Evolutionary conservation across 2,797 vertebrate species (phyloP).

Genomic region (Mastacembelus armatus): DNA sequence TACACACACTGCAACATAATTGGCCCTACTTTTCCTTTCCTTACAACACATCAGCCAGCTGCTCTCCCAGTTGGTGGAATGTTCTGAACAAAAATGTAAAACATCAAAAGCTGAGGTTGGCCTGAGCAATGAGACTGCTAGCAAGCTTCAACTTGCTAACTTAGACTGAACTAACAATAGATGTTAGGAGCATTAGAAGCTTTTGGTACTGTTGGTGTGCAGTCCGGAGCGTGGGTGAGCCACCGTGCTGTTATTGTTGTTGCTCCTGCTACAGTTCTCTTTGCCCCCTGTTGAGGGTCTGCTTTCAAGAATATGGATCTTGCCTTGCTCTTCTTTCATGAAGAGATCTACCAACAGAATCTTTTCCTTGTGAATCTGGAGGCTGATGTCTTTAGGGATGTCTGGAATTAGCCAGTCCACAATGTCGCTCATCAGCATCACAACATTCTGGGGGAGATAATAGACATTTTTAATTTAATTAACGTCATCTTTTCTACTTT

Average conservation of each 20-base stretch:
- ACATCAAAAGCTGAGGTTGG: constrained; percentile 9
- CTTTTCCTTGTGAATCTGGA: constrained; percentile 97
- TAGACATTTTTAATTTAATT: too few species aligned
- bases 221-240: constrained; percentile 55
- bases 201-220: constrained; percentile 64
- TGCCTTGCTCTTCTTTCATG: constrained; percentile 96
- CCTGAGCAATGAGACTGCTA: constrained; percentile 20
- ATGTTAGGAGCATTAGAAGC: constrained; percentile 40
- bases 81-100: constrained; percentile 70
- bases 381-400: constrained; percentile 98
- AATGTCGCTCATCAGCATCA: constrained; percentile 98
- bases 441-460: constrained; percentile 88
- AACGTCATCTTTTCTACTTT: too few species aligned
- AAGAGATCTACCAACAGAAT: constrained; percentile 96
- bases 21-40: constrained; percentile 9
- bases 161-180: constrained; percentile 12
- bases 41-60: constrained; percentile 23
- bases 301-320: constrained; percentile 85
- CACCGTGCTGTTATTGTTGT: constrained; percentile 82
- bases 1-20: neutral
- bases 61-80: constrained; percentile 83
- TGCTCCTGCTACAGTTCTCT: constrained; percentile 78
- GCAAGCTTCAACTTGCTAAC: constrained; percentile 14
- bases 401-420: constrained; percentile 99
- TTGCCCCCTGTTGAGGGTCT: constrained; percentile 70